A percentile compares a stretch with the other conserved stretches of the same genome.
These are phyloP conservation scores for Romanogobio albipinnatus DNA, from an alignment of 2,113 vertebrate species.

Conservation along the genomic window DNA sequence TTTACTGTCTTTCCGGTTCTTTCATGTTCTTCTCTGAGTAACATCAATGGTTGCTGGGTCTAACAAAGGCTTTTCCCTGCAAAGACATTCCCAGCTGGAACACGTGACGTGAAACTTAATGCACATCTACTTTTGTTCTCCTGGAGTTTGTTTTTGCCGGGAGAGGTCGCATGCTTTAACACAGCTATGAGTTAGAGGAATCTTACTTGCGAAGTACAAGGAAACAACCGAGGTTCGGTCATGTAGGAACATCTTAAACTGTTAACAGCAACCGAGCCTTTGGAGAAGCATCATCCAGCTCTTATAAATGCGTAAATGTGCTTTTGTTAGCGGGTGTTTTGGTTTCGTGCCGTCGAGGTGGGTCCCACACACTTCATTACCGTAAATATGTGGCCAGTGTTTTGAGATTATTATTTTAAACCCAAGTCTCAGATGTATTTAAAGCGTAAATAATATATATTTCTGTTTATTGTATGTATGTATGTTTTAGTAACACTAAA, in stretches of 20 bases:
- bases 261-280: not conserved
- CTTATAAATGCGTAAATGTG: slow-evolving; percentile 9
- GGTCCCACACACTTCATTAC: slow-evolving; percentile 4
- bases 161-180: slow-evolving; percentile 56
- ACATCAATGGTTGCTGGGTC: not conserved
- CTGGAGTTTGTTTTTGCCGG: slow-evolving; percentile 55
- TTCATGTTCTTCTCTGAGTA: slow-evolving; percentile 3
- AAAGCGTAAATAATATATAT: not conserved
- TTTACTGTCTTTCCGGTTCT: slow-evolving; percentile 9
- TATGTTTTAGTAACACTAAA: not conserved
- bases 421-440: not conserved
- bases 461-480: not conserved
- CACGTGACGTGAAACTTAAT: slow-evolving; percentile 67
- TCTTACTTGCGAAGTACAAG: not conserved
- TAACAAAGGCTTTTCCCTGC: slow-evolving; percentile 32
- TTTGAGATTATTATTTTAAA: not conserved
- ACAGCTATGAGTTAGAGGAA: not conserved
- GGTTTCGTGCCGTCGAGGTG: slow-evolving; percentile 22
- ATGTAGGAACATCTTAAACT: slow-evolving; percentile 2
- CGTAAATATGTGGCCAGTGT: not conserved
- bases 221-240: not conserved
- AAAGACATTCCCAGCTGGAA: slow-evolving; percentile 39
- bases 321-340: not conserved
- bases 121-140: slow-evolving; percentile 60
- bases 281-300: not conserved